Base-by-base conservation (phyloP, 2,797 vertebrate species). In the Enteromius viviparus region DNA sequence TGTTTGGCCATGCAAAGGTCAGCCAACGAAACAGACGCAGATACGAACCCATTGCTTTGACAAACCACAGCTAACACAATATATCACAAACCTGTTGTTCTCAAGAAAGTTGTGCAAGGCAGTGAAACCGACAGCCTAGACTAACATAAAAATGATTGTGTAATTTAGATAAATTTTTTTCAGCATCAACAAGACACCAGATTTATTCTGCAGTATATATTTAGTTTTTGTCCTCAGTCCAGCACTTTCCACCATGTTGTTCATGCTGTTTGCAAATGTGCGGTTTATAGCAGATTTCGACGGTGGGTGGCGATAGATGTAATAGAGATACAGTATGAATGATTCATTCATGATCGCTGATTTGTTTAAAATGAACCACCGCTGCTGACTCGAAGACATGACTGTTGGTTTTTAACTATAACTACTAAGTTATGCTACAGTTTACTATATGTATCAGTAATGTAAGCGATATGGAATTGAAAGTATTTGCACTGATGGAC, bases 11-110 rank as follows among this genome's bases (percentile, higher is more conserved):
- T 82, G 81, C 12, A 4, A 62, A 82, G 90, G 90, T 91, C 89
- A 88, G 88, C 85, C 88, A 91, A 85, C 76, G 82, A 90, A 91
- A 91, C 93, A 91, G 66, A 86, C 83, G 86, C 79, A 85, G 90
- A 92, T 91, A 91, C 82, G 87, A 76, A 84, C 65, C 89, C 87
- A 90, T 66, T 88, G 85, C 68, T 83, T 82, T 86, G 88, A 88
- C 88, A 85, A 89, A 90, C 87, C 78, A 72, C 76, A 83, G 79
- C 75, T 83, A 87, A 88, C 83, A 74, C 69, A 86, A 89, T 85
- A 89, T 88, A 51, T 87, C 85, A 82, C 81, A 84, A 79, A 76
- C 58, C 84, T 87, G 84, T 85, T 69, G 68, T 85, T 89, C 51
- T 51, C 42, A 32, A 42, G 15, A 21, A 71, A 81, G 65, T 81